These are phyloP conservation scores for Chaunax sp. DNA, from an alignment of 2,797 vertebrate genomes.

Conservation along the genomic window DNA sequence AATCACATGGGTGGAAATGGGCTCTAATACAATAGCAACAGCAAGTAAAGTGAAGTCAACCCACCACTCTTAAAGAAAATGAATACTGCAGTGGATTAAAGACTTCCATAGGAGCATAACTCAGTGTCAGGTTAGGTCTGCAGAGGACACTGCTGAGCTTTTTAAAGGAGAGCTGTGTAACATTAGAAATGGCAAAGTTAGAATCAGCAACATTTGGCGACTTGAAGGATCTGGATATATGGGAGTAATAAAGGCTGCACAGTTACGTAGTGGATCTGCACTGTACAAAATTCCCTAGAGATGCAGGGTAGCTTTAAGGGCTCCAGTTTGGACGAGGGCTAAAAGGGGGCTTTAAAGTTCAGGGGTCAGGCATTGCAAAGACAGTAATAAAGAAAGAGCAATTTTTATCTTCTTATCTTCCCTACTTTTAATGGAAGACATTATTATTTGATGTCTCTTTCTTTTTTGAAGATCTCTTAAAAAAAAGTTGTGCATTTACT, in stretches of 20 bases:
- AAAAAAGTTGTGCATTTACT: too few relatives aligned
- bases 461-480: too few relatives aligned
- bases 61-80: neutral
- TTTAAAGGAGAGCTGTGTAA: constrained; percentile 55
- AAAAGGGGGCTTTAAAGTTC: constrained; percentile 29
- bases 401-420: too few relatives aligned
- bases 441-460: too few relatives aligned
- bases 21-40: neutral
- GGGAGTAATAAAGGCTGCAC: constrained; percentile 52
- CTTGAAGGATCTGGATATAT: constrained; percentile 64
- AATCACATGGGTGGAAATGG: too few relatives aligned
- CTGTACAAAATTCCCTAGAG: constrained; percentile 14
- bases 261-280: constrained; percentile 50
- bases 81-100: constrained; percentile 17
- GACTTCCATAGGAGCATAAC: constrained; percentile 32
- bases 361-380: constrained; percentile 25
- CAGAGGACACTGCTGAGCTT: constrained; percentile 52
- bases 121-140: constrained; percentile 43
- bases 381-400: neutral
- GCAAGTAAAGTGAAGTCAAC: constrained; percentile 8
- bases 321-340: constrained; percentile 13
- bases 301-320: constrained; percentile 21
- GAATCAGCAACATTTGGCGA: constrained; percentile 64
- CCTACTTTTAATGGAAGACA: too few relatives aligned
- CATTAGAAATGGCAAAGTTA: constrained; percentile 55